Percentiles rank a stretch among this genome's conserved stretches.
Conservation (phyloP, 2,888 invertebrate species). For the Amaurobius ferox region DNA sequence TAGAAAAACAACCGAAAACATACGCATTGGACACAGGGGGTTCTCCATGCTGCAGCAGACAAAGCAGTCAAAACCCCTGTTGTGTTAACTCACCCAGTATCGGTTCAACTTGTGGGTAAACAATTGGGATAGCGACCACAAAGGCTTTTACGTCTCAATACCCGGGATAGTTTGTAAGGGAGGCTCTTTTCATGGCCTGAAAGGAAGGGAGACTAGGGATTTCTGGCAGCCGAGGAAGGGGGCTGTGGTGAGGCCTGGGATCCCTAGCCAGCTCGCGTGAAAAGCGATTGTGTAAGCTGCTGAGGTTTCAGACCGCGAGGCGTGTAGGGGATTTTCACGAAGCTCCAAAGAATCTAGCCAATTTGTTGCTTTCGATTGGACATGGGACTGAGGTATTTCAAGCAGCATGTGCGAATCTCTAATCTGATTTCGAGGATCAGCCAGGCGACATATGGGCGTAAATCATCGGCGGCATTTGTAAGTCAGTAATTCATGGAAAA, state of each 20-base stretch:
- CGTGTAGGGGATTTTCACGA: constrained; percentile 3
- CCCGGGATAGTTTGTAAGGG: constrained; percentile 4
- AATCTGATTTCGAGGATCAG: neutral
- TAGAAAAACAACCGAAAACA: constrained; percentile 70
- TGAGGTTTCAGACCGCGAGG: constrained; percentile 32
- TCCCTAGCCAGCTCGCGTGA: constrained; percentile 22
- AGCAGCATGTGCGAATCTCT: neutral
- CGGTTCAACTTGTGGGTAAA: constrained; percentile 68
- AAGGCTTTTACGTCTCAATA: constrained; percentile 54
- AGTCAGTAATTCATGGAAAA: too few species aligned
- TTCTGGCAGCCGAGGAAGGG: constrained; percentile 19
- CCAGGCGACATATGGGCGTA: neutral
- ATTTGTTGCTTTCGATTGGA: neutral
- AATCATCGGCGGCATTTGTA: too few species aligned
- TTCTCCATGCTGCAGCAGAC: constrained; percentile 19
- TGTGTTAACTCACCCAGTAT: constrained; percentile 66
- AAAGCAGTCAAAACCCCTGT: constrained; percentile 63
- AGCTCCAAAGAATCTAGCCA: neutral
- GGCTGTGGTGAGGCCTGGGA: neutral
- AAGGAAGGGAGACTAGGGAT: constrained; percentile 17
- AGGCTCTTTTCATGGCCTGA: constrained; percentile 32
- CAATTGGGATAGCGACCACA: constrained; percentile 60
- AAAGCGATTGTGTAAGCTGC: constrained; percentile 52
- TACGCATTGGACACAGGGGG: constrained; percentile 66
- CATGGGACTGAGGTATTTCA: too few species aligned